phyloP scores from a whole-genome alignment of 2,797 vertebrate genomes.

The Anolis apletophallus region DNA sequence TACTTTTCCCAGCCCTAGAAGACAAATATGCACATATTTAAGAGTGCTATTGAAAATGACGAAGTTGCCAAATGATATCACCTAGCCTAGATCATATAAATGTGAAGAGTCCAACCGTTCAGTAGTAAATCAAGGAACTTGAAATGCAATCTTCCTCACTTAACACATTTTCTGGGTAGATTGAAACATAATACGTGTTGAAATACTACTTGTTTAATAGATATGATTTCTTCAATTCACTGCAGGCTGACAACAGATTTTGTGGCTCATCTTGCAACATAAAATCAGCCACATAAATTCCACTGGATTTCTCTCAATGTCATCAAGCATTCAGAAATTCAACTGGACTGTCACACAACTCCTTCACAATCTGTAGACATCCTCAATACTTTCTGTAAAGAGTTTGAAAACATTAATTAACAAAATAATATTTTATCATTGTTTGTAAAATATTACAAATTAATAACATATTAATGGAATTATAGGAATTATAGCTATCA shows the following conservation, averaged over 20 bases:
- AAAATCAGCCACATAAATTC: not conserved
- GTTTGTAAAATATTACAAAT: no score
- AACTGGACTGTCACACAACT: not conserved
- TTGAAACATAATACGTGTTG: not conserved
- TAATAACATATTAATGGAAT: no score
- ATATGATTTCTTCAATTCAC: not conserved
- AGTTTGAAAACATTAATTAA: no score
- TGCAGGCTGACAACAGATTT: not conserved
- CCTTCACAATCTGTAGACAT: not conserved
- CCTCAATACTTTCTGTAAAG: not conserved
- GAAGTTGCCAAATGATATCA: not conserved
- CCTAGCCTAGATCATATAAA: not conserved
- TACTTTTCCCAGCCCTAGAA: not conserved
- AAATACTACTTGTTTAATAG: not conserved
- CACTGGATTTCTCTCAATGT: not conserved
- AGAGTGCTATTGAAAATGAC: not conserved
- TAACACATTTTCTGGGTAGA: not conserved
- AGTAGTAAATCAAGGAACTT: fast-evolving
- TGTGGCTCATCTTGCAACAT: not conserved
- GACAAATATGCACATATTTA: not conserved
- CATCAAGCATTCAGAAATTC: not conserved
- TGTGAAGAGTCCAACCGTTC: not conserved
- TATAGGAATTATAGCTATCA: no score
- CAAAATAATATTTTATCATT: no score
- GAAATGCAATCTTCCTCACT: not conserved